Evolutionary conservation across 2,113 vertebrate genomes (phyloP), one percentile per base, ranked within the genome.

Genomic region (Alectura lathami): DNA sequence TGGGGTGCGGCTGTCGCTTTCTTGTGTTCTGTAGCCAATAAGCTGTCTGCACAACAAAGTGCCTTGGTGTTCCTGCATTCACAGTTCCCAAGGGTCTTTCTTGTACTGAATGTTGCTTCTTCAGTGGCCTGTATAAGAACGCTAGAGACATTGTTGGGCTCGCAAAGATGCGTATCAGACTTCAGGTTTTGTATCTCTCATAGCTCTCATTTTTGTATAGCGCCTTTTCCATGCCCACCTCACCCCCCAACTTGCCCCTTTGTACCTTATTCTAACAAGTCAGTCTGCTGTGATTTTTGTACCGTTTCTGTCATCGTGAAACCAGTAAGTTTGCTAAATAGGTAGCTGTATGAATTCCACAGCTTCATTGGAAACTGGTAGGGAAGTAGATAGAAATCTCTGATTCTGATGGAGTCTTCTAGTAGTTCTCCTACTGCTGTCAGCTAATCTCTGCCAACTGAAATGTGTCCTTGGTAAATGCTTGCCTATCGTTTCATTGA

Each of bases 1-100:
- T 3, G 7, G 13, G 30, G 26, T 8, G 3, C 4, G 0, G 18
- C 21, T 18, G 0, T 32, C 5, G 1, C 13, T 38, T 56, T 27
- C 32, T 63, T 11, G 12, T 30, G 2, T 40, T 24, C 56, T 29
- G 3, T 30, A 22, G 17, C 4, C 5, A 48, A 24, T 8, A 6
- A 7, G 3, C 30, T 56, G 18, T 22, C 66, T 63, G 32, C 27
- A 6, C 26, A 29, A 3, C 29, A 11, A 2, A 14, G 5, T 2
- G 8, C 17, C 57, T 70, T 30, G 64, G 4, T 66, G 7, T 34
- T 63, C 29, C 20, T 22, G 7, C 21, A 2, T n/a, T 83, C 13
- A 3, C 32, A 16, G 1, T 63, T 86, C 26, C 57, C 4, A 2
- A 30, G 40, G 29, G 11, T 23, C 16, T 63, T 89, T 45, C 5